phyloP scores from a whole-genome alignment of 2,113 vertebrate genomes.

The Zapornia atra region DNA sequence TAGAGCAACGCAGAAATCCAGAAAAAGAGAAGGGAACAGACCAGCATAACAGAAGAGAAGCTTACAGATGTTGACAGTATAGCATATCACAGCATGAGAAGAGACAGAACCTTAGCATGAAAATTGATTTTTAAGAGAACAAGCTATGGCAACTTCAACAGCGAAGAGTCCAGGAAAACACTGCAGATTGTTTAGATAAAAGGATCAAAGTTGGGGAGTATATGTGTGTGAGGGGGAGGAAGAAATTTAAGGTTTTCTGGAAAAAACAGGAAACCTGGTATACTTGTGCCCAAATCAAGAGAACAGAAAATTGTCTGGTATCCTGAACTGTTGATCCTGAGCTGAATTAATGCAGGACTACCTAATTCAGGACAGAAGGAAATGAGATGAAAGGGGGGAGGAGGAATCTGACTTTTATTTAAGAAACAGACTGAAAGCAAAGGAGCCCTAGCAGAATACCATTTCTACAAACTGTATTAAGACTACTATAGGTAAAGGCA shows the following conservation, averaged over 20 bases:
- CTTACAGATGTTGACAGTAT: conserved; percentile 68
- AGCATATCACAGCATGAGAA: conserved; percentile 67
- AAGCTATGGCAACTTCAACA: conserved; percentile 36
- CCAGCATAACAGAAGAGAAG: conserved; percentile 75
- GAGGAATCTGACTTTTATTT: conserved; percentile 10
- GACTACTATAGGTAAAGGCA: not conserved
- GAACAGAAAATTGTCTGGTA: not conserved
- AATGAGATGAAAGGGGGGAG: not conserved
- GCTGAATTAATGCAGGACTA: not conserved
- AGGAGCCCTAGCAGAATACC: not conserved
- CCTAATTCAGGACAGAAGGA: not conserved
- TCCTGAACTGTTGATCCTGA: not conserved
- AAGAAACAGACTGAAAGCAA: not conserved
- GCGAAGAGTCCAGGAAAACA: not conserved
- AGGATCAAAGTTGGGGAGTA: not conserved
- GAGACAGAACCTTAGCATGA: conserved; percentile 67
- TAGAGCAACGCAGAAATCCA: conserved; percentile 79
- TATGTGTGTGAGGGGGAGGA: too few relatives aligned
- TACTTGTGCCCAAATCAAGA: conserved; percentile 40
- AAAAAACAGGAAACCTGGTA: not conserved
- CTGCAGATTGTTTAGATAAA: not conserved
- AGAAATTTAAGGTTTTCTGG: not conserved
- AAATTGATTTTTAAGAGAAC: conserved; percentile 55
- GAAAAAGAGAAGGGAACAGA: conserved; percentile 80
- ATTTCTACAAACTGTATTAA: not conserved